phyloP scores from a whole-genome alignment of 2,113 vertebrate species.

The Manacus vitellinus region DNA sequence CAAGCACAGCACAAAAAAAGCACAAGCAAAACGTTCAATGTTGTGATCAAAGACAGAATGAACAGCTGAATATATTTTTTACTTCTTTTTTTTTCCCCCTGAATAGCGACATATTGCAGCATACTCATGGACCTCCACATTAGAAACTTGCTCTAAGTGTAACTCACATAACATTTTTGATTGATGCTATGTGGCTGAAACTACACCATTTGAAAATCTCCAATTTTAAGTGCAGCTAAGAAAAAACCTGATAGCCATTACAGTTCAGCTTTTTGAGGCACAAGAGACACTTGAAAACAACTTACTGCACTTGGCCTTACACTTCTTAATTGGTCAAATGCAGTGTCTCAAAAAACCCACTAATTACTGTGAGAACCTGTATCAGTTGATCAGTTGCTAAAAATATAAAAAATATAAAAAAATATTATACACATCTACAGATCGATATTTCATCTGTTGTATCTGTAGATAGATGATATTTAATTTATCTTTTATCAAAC shows the following conservation, averaged over 20 bases:
- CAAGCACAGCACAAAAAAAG: neutral
- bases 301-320: neutral
- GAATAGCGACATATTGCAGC: neutral
- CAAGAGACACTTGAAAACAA: constrained; percentile 13
- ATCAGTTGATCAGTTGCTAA: constrained; percentile 8
- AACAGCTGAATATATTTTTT: neutral
- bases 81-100: neutral
- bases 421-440: neutral
- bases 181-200: neutral
- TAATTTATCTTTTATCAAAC: neutral
- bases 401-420: neutral
- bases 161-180: neutral
- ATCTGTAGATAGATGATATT: neutral
- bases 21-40: neutral
- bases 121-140: neutral
- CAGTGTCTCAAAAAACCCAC: neutral
- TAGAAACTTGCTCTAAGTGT: neutral
- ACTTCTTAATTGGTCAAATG: neutral
- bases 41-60: neutral
- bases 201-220: neutral
- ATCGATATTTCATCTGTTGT: neutral
- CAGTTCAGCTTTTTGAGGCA: constrained; percentile 12
- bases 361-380: neutral
- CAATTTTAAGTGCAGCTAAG: neutral
- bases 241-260: neutral